These are phyloP conservation scores for Malaclemys terrapin DNA, from an alignment of 2,113 vertebrate genomes.

Conservation along the genomic window DNA sequence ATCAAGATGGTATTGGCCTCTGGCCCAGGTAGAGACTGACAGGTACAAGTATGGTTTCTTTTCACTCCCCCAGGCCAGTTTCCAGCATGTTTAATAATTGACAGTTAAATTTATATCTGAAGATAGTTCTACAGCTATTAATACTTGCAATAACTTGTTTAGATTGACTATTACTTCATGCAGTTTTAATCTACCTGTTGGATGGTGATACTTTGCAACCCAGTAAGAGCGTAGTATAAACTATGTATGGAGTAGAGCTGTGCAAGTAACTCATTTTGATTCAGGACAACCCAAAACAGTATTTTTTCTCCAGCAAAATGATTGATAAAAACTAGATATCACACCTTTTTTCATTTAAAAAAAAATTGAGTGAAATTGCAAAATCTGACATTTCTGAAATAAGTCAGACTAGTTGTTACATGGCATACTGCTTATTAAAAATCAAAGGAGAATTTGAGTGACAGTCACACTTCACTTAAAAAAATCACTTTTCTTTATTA, in stretches of 20 bases:
- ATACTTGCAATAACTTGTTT: too few species aligned
- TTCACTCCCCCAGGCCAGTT: conserved; percentile 7
- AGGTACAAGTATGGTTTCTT: background rate
- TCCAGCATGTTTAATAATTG: background rate
- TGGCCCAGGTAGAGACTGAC: conserved; percentile 52
- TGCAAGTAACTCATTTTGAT: background rate
- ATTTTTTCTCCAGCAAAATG: too few species aligned
- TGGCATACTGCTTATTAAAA: too few species aligned
- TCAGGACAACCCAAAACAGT: too few species aligned
- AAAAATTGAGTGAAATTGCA: background rate
- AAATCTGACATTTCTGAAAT: background rate
- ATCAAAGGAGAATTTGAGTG: background rate
- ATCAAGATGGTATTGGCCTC: conserved; percentile 60
- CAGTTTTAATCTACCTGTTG: background rate
- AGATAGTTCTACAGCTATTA: too few species aligned
- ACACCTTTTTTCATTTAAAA: too few species aligned
- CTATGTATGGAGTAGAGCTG: background rate
- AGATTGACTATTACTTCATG: background rate
- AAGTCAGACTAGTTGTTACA: too few species aligned
- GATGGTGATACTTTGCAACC: too few species aligned
- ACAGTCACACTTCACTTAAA: conserved; percentile 51
- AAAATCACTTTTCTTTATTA: conserved; percentile 62
- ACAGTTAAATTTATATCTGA: too few species aligned
- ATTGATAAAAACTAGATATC: too few species aligned
- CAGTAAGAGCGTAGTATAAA: too few species aligned